Base-by-base conservation (phyloP, 2,113 vertebrate species). In the Cyanistes caeruleus region DNA sequence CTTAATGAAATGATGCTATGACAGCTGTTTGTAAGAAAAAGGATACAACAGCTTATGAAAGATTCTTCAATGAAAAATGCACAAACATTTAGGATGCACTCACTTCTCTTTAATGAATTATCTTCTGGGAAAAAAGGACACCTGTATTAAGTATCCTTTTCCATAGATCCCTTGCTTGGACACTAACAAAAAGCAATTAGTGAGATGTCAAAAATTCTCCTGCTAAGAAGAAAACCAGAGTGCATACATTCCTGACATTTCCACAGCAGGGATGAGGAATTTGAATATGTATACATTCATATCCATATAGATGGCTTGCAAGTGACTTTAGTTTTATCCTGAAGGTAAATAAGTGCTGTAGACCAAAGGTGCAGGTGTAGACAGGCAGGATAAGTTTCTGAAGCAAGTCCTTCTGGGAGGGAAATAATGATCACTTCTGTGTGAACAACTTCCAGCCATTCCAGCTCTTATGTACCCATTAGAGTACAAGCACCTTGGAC, bases 1-100 rank as follows among this genome's bases (percentile, higher is more conserved):
- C 13, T 11, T 81, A 56, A 58, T 51, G 46, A 90, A 83, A 69
- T 35, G 10, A 39, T 85, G 18, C n/a, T 64, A 7, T 58, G 51
- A 43, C n/a, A 83, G 41, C 13, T 73, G 23, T 58, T 73, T 33
- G 31, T 69, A 95, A n/a, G 85, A 53, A 93, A 90, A 77, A 52
- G 12, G 33, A 79, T 76, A 21, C 7, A 63, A 2, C 0, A 0
- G 13, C 21, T 84, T 91, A 14, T 25, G 58, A 52, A 84, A 74
- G 20, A 35, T 33, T 77, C 13, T 65, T 80, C 39, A 68, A 3
- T 31, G 18, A 55, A 83, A 78, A 60, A 60, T 31, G 4, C n/a
- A 56, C 56, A 83, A 83, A 76, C 23, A 53, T 43, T 87, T 79
- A 39, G 8, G 7, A 44, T 83, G 16, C 8, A 51, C 10, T 49